Evolutionary conservation across 2,797 vertebrate species (phyloP), one percentile per base, ranked within the genome.

Genomic region (Pseudochirops corinnae): DNA sequence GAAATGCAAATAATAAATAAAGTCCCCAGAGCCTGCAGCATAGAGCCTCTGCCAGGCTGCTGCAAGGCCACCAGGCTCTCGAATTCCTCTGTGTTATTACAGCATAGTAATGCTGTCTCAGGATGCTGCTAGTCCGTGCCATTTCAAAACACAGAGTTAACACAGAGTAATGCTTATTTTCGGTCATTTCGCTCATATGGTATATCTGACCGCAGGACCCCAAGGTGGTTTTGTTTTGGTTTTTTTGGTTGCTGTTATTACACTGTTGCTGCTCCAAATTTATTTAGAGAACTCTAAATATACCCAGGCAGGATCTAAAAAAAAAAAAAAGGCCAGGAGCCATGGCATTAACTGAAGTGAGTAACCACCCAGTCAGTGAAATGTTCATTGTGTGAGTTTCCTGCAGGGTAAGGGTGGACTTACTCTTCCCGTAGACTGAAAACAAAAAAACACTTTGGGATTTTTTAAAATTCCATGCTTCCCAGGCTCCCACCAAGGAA

Each of bases 81-180:
- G 28, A 55, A 67, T 55, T 90, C 87, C 28, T 31, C 82, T 93
- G 10, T 50, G 31, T 90, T 46, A 74, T 87, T 93, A 92, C 24
- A 67, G 29, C 21, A 26, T 0, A 82, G 24, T 2, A 53, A 24
- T 31, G 13, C 60, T 28, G 3, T 67, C 90, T 93, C 56, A 93
- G 82, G 95, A 56, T 91, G 50, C 90, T 95, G 55, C 29, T 55
- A 91, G 56, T 91, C 58, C 39, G 92, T 91, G 87, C 93, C 91
- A 95, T 94, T 97, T 96, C 50, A 95, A 95, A 96, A 93, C 2
- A 62, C 90, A 90, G 92, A 57, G 93, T 93, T 92, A 92, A 92
- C 29, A 67, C 55, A 39, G 16, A 31, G 93, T 33, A 93, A 91
- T 82, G 67, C 62, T 57, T 96, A 82, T 96, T 93, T 94, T 91